phyloP scores from a whole-genome alignment of 2,113 vertebrate species.

The Gymnobelideus leadbeateri region DNA sequence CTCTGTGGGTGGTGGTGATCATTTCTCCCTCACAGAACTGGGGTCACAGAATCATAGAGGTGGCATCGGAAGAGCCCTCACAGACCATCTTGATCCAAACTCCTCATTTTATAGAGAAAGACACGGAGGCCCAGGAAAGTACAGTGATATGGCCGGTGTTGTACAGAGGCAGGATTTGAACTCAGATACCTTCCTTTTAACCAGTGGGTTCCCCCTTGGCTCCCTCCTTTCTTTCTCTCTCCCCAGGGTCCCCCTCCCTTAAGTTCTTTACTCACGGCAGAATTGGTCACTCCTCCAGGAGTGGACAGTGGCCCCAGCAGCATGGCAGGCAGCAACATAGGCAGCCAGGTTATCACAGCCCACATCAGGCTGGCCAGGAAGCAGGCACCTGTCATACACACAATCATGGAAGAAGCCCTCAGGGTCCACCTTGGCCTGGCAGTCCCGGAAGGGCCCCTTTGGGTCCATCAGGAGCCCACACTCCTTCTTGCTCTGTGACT shows the following conservation, averaged over 20 bases:
- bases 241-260: background rate
- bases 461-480: slow-evolving; percentile 83
- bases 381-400: slow-evolving; percentile 84
- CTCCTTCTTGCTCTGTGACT: slow-evolving; percentile 69
- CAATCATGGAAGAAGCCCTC: slow-evolving; percentile 81
- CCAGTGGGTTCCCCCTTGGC: background rate
- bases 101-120: too few species aligned
- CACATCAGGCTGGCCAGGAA: slow-evolving; percentile 81
- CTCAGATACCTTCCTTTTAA: background rate
- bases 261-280: slow-evolving; percentile 86
- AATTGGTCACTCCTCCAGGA: slow-evolving; percentile 83
- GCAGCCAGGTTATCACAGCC: slow-evolving; percentile 83
- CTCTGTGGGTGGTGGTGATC: background rate
- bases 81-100: background rate
- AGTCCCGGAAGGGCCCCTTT: slow-evolving; percentile 79
- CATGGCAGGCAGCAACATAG: slow-evolving; percentile 83
- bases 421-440: slow-evolving; percentile 81
- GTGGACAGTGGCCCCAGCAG: slow-evolving; percentile 79
- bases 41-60: too few species aligned
- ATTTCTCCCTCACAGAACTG: background rate
- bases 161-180: background rate
- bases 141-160: background rate
- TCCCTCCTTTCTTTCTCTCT: background rate
- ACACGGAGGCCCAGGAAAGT: background rate
- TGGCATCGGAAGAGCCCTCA: background rate